phyloP scores from a whole-genome alignment of 2,113 vertebrate species.

The Piaya cayana region DNA sequence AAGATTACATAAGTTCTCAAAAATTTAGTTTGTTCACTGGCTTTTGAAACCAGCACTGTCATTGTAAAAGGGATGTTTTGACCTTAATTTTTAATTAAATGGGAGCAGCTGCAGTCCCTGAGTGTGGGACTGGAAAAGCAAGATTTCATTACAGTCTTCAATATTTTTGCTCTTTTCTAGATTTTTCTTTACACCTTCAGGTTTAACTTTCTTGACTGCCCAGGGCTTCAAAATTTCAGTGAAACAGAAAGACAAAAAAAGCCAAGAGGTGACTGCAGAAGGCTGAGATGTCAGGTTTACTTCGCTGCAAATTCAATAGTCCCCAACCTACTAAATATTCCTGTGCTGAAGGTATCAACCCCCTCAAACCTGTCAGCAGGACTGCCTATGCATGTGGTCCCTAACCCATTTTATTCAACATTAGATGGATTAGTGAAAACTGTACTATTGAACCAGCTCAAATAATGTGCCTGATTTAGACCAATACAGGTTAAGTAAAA shows the following conservation, averaged over 20 bases:
- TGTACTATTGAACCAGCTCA: not conserved
- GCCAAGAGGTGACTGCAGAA: not conserved
- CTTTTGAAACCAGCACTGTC: not conserved
- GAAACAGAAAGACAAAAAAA: not conserved
- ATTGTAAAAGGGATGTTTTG: not conserved
- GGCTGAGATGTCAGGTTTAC: not conserved
- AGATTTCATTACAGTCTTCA: not conserved
- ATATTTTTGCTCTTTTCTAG: not conserved
- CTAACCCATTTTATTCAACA: not conserved
- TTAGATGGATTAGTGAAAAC: not conserved
- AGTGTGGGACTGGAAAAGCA: not conserved
- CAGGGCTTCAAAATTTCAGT: not conserved
- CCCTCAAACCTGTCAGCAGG: not conserved
- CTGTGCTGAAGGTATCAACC: not conserved
- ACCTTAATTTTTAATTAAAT: not conserved
- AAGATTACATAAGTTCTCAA: not conserved
- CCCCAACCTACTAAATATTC: not conserved
- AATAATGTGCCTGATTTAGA: not conserved
- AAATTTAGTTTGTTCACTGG: not conserved
- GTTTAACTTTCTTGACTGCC: not conserved
- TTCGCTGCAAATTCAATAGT: not conserved
- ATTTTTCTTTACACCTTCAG: not conserved
- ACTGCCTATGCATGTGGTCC: not conserved
- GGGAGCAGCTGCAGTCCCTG: not conserved
- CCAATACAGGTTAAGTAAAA: not conserved